Evolutionary conservation across 2,113 vertebrate genomes (phyloP), one percentile per base, ranked within the genome.

Genomic region (Saguinus midas): DNA sequence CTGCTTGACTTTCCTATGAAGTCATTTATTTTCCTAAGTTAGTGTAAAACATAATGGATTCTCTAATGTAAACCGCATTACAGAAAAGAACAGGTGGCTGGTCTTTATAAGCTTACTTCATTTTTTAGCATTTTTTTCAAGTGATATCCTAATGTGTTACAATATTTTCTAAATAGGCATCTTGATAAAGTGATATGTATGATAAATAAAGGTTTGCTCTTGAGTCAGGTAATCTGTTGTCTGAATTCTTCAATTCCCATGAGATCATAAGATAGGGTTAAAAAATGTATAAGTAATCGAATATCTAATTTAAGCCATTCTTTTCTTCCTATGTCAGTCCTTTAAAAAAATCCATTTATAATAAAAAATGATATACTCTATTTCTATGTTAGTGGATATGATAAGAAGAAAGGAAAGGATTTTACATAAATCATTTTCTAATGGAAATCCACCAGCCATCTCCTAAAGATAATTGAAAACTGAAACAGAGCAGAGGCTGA

Each of bases 31-130:
- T 92, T 95, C 64, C 43, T 72, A 95, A 93, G 50, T 87, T 35
- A 83, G 40, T 76, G 6, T 94, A 78, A 83, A 89, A 96, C 84
- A 25, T 40, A 50, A 29, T 64, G 37, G 88, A 91, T 88, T 93
- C 64, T 57, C 57, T 81, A n/a, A 21, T 78, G 64, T 93, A 94
- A 92, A 90, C 32, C 7, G 1, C 85, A 87, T 92, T 84, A 52
- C 76, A 92, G 81, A 93, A 94, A 81, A 89, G 68, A 95, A 81
- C 72, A 96, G 88, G 95, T 97, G 95, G 88, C 91, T 84, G 78
- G 70, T 92, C 85, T 94, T 83, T 76, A 72, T 43, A 91, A 78
- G 45, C 40, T 81, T 82, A 92, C 40, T 88, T 95, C 68, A 91
- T 95, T 94, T 93, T 80, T 78, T 87, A 87, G 25, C 64, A 94